Base-by-base conservation (phyloP, 1,140 invertebrate species). In the Aphaenogaster ashmeadi region DNA sequence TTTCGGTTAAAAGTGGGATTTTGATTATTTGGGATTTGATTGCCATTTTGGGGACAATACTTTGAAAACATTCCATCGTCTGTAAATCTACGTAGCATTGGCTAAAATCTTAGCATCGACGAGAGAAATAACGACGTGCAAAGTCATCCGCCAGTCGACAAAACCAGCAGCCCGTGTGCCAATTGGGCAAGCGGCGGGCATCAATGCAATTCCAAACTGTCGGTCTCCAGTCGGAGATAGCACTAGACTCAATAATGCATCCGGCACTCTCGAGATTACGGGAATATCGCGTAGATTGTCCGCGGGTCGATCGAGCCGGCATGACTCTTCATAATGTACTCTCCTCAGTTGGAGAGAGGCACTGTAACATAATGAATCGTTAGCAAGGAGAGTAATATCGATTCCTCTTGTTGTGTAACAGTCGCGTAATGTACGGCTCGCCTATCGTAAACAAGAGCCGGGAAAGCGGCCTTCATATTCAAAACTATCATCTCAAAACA, bases 201-300 rank as follows among this genome's bases (percentile, higher is more conserved):
- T 84, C 80, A 74, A 74, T 84, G 80, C 80, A 84, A 74, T 84
- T 84, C 80, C 80, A 84, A 84, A 84, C 69, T 84, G 80, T 74
- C 80, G 54, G 80, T 74, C 79, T 81, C 69, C 54, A 84, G 67
- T 84, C 41, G 44, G 80, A 74, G 80, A 74, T 84, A 50, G 69
- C 41, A 84, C 69, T 84, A 74, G 80, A 84, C 69, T 84, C 85
- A 90, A 93, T 93, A 93, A 93, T 93, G 90, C 87, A 93, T 90
- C 92, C 88, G 75, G 87, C 91, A 93, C 92, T 92, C 90, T 90
- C 86, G 87, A 92, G 88, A 94, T 94, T 93, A 92, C 88, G 11
- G 83, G 72, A 86, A 90, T 87, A 90, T 80, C 71, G 52, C 54
- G 56, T 60, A 67, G 80, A 84, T 84, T 84, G 69, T 84, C 41